Conservation (phyloP, 2,113 vertebrate genomes). For the Stomatorhinus ivindoensis region DNA sequence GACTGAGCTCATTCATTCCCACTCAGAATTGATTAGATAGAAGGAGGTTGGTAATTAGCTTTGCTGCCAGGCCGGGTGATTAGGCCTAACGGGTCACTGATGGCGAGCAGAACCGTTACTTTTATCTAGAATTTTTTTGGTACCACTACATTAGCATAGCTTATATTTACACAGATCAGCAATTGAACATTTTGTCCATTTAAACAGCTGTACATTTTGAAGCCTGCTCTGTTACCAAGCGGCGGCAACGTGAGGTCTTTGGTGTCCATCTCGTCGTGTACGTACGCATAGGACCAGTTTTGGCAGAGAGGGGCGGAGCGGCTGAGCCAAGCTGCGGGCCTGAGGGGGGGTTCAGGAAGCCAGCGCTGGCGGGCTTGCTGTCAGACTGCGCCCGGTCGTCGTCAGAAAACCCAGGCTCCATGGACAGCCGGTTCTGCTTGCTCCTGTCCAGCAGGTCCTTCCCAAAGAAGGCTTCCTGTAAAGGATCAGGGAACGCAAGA, state of each 20-base stretch:
- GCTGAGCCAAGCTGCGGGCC: constrained; percentile 61
- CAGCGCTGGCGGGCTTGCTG: constrained; percentile 50
- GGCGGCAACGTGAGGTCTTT: background rate
- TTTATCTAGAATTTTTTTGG: background rate
- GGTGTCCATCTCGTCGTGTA: constrained; percentile 3
- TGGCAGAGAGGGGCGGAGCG: constrained; percentile 56
- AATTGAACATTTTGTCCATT: background rate
- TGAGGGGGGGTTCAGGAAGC: constrained; percentile 63
- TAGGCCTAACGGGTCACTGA: constrained; percentile 13
- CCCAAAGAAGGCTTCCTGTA: constrained; percentile 93
- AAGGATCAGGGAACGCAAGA: constrained; percentile 21
- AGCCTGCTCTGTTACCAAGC: background rate
- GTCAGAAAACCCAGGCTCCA: constrained; percentile 51
- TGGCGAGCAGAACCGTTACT: background rate
- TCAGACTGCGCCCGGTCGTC: constrained; percentile 57
- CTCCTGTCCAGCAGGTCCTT: constrained; percentile 83
- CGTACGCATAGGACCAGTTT: constrained; percentile 70
- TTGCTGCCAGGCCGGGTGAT: constrained; percentile 6
- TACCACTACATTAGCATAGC: background rate
- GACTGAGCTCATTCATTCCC: constrained; percentile 9
- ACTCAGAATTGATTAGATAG: constrained; percentile 12
- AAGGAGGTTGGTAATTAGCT: constrained; percentile 4
- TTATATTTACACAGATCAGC: background rate
- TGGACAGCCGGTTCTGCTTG: constrained; percentile 59
- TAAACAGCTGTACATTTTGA: background rate